Evolutionary conservation across 2,113 vertebrate species (phyloP), one percentile per base, ranked within the genome.

Genomic region (Phocoena sinus): DNA sequence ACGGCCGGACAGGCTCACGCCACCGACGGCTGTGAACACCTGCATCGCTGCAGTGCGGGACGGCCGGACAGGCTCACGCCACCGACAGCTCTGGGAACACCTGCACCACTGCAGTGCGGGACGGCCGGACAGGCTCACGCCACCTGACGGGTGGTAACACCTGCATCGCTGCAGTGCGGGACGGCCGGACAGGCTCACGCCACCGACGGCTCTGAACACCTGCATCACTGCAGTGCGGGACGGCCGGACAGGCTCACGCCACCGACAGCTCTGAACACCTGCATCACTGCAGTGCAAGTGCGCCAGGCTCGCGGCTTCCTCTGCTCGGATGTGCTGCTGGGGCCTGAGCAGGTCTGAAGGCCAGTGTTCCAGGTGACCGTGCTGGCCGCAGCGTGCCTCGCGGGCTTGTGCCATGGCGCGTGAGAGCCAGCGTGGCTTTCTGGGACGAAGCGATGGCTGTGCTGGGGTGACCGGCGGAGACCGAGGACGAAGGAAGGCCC

Each of bases 301-400:
- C 7, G 38, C 38, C 38, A 15, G 25, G 38, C 6, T 44, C 13
- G 5, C 8, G 38, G 38, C 23, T 6, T 0, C 38, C 70, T 73
- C 70, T 1, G 0, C 36, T 26, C 12, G 0, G 13, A 23, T 6
- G 9, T 18, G n/a, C 3, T 1, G 20, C 62, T 62, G 11, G 1
- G 11, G 4, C 65, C 53, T 4, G 0, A 21, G 18, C 31, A 28
- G 50, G 7, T 5, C 8, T 21, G 53, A 60, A 28, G 6, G 53
- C 41, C 44, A 41, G 58, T 2, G 14, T 4, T 71, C 23, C n/a
- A 0, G 18, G 23, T 26, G 56, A 18, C 44, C 1, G 0, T 4
- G 63, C 62, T 25, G 33, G 56, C 58, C 25, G 21, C n/a, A 9
- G 36, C 5, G 38, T 1, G 18, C 3, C 74, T 1, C 44, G 44